Evolutionary conservation across 2,888 invertebrate genomes (phyloP).

Genomic region (Epinotia bilunana): DNA sequence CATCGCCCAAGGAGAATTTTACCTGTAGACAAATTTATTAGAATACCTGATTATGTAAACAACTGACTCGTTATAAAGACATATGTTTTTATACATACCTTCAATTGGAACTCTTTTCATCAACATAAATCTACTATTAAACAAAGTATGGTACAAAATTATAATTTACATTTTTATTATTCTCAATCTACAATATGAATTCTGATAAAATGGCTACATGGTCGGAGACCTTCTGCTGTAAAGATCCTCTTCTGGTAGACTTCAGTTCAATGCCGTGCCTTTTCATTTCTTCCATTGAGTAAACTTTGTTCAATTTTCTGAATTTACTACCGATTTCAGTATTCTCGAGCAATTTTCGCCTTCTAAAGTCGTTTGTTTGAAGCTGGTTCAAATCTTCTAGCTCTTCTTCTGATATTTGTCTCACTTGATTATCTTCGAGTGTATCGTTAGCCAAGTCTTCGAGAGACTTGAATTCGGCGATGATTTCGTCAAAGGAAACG

Average conservation of each 20-base stretch:
- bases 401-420: slow-evolving; percentile 37
- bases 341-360: slow-evolving; percentile 64
- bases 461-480: slow-evolving; percentile 69
- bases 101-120: neutral
- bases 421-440: slow-evolving; percentile 48
- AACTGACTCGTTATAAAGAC: neutral
- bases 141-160: slow-evolving; percentile 29
- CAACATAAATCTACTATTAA: slow-evolving; percentile 47
- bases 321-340: slow-evolving; percentile 53
- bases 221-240: slow-evolving; percentile 56
- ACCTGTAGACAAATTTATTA: slow-evolving; percentile 77
- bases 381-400: slow-evolving; percentile 49
- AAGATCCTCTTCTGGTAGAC: slow-evolving; percentile 49
- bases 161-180: slow-evolving; percentile 3
- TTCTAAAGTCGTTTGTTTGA: slow-evolving; percentile 69
- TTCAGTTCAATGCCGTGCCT: slow-evolving; percentile 62
- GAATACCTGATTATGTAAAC: neutral
- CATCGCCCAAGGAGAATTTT: slow-evolving; percentile 91
- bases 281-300: slow-evolving; percentile 66
- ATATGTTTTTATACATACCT: slow-evolving; percentile 1
- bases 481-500: slow-evolving; percentile 62
- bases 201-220: slow-evolving; percentile 68
- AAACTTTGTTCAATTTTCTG: slow-evolving; percentile 63
- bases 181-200: slow-evolving; percentile 66
- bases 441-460: slow-evolving; percentile 56